Conservation (phyloP, 2,113 vertebrate genomes). For the Gulo gulo region DNA sequence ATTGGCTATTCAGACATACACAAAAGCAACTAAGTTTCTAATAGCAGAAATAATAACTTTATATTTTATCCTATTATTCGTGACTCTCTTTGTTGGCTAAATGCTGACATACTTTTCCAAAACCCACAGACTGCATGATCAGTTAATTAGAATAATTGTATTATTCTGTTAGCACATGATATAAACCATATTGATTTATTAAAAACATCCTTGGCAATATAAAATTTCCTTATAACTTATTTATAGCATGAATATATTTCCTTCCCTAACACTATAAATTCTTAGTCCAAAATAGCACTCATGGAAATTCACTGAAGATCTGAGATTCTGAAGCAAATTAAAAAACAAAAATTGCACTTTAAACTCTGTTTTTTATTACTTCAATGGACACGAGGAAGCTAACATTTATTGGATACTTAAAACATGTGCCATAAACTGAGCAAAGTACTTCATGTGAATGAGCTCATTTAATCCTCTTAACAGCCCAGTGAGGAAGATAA, state of each 20-base stretch:
- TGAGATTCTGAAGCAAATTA: neutral
- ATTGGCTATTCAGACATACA: neutral
- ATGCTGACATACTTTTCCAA: neutral
- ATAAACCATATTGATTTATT: neutral
- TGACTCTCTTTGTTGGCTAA: neutral
- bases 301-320: constrained; percentile 18
- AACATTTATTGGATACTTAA: constrained; percentile 32
- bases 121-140: neutral
- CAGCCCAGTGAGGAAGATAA: neutral
- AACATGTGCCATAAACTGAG: neutral
- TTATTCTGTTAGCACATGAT: neutral
- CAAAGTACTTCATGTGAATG: neutral
- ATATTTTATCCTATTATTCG: neutral
- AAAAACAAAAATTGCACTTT: neutral
- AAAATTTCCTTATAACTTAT: neutral
- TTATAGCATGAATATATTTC: constrained; percentile 11
- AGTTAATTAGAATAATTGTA: neutral
- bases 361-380: constrained; percentile 32
- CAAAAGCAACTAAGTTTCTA: neutral
- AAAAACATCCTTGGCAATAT: constrained; percentile 11
- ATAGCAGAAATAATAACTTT: neutral
- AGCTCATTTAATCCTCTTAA: constrained; percentile 39
- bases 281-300: constrained; percentile 33
- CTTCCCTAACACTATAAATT: neutral
- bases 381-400: neutral